These are phyloP conservation scores for Pseudanteris insignis DNA, from an alignment of 2,888 invertebrate genomes.

Conservation along the genomic window DNA sequence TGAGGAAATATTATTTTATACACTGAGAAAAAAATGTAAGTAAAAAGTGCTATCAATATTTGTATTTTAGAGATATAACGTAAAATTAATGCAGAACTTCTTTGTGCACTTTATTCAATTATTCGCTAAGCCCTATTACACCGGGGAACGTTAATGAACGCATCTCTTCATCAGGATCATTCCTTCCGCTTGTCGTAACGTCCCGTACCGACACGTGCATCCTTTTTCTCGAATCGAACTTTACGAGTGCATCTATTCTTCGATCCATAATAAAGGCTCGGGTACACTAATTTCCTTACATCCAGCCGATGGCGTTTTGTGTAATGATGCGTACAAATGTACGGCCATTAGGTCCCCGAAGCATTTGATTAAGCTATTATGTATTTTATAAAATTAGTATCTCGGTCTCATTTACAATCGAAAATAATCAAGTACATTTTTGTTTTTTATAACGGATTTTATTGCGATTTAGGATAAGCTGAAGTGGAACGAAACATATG, in stretches of 20 bases:
- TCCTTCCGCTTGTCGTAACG: conserved; percentile 33
- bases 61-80: no score
- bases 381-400: conserved; percentile 38
- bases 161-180: conserved; percentile 34
- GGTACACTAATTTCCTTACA: conserved; percentile 36
- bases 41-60: no score
- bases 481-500: conserved; percentile 14
- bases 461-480: conserved; percentile 22
- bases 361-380: conserved; percentile 42
- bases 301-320: conserved; percentile 37
- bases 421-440: conserved; percentile 29
- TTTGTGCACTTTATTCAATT: no score
- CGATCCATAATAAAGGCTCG: conserved; percentile 31
- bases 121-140: conserved; percentile 19
- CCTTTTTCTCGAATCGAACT: conserved; percentile 31
- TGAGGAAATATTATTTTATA: no score
- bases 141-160: conserved; percentile 43
- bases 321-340: conserved; percentile 38
- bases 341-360: conserved; percentile 35
- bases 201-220: conserved; percentile 38
- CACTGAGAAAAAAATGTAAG: no score
- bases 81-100: no score
- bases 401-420: conserved; percentile 30
- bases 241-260: conserved; percentile 35
- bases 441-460: conserved; percentile 19